Base-by-base conservation (phyloP, 2,888 invertebrate species). In the Amblyjoppa fuscipennis region DNA sequence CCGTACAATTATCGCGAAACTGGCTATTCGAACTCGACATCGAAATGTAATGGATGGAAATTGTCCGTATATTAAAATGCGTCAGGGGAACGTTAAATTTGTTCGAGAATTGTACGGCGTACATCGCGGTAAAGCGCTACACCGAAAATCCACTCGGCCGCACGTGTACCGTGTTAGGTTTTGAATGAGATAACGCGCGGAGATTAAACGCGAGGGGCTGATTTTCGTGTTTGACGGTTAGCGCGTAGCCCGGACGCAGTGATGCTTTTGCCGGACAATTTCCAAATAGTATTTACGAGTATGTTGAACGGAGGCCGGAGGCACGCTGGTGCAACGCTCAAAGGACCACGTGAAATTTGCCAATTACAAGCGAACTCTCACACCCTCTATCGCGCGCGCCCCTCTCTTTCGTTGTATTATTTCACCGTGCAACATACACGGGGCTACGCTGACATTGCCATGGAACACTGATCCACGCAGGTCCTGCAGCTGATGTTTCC, bases 331-430 rank as follows among this genome's bases (percentile, higher is more conserved):
- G 20, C 25, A 34, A 7, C 41, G 68, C 34, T 74, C 61, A 61
- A 78, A 83, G 74, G 74, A 34, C 20, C 38, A 38, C 9, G 41
- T 11, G 61, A 79, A 74, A 78, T 78, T 83, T 69, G 41, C 20
- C 66, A 74, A 83, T 83, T 83, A 83, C 53, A 66, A 61, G 38
- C 53, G 5, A 45, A 38, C 28, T 13, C 34, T 66, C 45, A 0
- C 11, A 13, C 53, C 28, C 59, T 28, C 68, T 20, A 28, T 41
- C 59, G 7, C 11, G 28, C 61, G n/a, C 25, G 16, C 25, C 28
- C 25, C 28, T n/a, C 13, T 3, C 28, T 3, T 11, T 41, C 41
- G 68, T 56, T 38, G 11, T 61, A 45, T 56, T 45, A 56, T 9
- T 49, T 5, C 20, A n/a, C 41, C n/a, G 59, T 45, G 61, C 59